These are phyloP conservation scores for Macrobrachium nipponense DNA, from an alignment of 1,140 invertebrate genomes.

Conservation along the genomic window DNA sequence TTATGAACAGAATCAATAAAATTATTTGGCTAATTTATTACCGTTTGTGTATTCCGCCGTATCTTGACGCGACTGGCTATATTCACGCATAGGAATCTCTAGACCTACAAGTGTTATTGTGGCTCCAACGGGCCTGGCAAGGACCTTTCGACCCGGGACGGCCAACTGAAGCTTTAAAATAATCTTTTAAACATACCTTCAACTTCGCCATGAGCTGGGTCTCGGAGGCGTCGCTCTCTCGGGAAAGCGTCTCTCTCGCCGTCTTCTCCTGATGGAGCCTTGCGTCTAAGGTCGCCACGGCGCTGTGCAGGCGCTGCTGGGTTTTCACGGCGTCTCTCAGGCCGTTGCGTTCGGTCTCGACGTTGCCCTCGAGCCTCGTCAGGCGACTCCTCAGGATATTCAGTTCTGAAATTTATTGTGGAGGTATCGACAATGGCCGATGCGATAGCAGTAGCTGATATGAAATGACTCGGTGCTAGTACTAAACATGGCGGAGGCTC, in stretches of 20 bases:
- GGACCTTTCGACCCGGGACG: not conserved
- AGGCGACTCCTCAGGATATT: constrained; percentile 20
- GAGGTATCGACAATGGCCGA: too few species aligned
- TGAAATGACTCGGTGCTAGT: too few species aligned
- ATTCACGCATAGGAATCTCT: not conserved
- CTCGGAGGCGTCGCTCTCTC: constrained; percentile 32
- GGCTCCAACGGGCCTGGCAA: not conserved
- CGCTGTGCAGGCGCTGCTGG: constrained; percentile 39
- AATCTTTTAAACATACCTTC: not conserved
- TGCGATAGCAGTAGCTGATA: too few species aligned
- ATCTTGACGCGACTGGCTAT: too few species aligned
- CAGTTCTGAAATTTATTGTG: constrained; percentile 10
- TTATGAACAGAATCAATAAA: too few species aligned
- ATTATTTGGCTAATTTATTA: too few species aligned
- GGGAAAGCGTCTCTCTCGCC: constrained; percentile 28
- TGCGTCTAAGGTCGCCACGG: constrained; percentile 39
- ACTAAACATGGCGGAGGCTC: too few species aligned
- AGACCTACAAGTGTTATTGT: too few species aligned
- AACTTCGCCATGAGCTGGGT: constrained; percentile 29
- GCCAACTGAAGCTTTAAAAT: not conserved
- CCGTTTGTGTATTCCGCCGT: too few species aligned
- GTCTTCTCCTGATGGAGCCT: constrained; percentile 41
- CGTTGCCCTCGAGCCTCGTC: constrained; percentile 38
- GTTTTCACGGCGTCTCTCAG: constrained; percentile 22
- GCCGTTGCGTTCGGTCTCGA: constrained; percentile 23